Base-by-base conservation (phyloP, 2,888 invertebrate species). In the Strigamia maritima region DNA sequence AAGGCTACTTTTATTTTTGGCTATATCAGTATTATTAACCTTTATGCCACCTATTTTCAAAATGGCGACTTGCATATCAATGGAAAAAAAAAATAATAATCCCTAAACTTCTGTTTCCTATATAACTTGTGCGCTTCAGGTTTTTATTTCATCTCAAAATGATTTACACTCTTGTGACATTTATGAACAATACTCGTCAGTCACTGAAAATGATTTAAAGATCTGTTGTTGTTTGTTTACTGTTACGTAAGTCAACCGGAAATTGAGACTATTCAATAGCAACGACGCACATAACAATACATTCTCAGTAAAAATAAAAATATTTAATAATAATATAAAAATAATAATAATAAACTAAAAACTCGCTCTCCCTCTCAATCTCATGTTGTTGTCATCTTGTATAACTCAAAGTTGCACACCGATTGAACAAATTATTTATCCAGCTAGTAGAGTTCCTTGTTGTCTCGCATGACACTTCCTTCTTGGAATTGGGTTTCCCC, bases 391-490 rank as follows among this genome's bases (percentile, higher is more conserved):
- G 14, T 44, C 44, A 44, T 44, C 44, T 44, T 44, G 44, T 44
- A 44, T 44, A 44, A 44, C 44, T 44, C 44, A 44, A n/a, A 65
- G 22, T 65, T 65, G 60, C 22, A 65, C 7, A 65, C 22, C 10
- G 7, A 65, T 65, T 22, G 60, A 19, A 65, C 22, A 19, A 65
- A 65, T 65, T 65, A 65, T 65, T 65, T 65, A 65, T 65, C 60
- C 60, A 65, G 22, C 12, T 65, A 24, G 60, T 12, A 24, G 24
- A 24, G 60, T 65, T 65, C 60, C 60, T 65, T 65, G 60, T 65
- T 65, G 60, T 65, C 60, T 65, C 22, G 60, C 60, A 65, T 24
- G 60, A 65, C 60, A 65, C 60, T 65, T 65, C 60, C 60, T 65
- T 65, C 60, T 65, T 65, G 60, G 22, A 65, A 65, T 65, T 65